phyloP scores from a whole-genome alignment of 2,113 vertebrate species.

The Oenanthe melanoleuca region DNA sequence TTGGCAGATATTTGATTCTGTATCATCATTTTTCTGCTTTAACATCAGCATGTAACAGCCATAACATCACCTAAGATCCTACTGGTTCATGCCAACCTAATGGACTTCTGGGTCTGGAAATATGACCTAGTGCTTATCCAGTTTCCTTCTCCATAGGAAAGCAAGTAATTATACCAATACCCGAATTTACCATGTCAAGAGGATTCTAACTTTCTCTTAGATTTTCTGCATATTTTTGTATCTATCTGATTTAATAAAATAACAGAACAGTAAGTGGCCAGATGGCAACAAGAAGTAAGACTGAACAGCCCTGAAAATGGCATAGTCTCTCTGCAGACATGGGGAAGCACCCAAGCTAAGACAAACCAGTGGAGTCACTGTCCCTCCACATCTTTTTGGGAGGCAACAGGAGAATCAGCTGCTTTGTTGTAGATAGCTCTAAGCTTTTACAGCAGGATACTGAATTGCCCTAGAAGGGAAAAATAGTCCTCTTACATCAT shows the following conservation, averaged over 20 bases:
- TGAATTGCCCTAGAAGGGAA: background rate
- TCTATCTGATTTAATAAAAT: background rate
- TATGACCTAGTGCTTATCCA: background rate
- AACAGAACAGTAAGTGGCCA: accelerated
- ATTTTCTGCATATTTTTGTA: background rate
- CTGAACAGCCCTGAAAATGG: background rate
- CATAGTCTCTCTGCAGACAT: accelerated
- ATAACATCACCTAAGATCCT: background rate
- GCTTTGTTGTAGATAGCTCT: background rate
- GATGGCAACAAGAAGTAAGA: background rate
- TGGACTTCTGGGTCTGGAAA: background rate
- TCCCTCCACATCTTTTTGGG: background rate
- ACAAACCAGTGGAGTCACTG: background rate
- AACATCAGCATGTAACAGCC: background rate
- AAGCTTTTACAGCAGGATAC: background rate
- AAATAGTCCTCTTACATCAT: background rate
- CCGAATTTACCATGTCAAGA: background rate
- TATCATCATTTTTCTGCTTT: background rate
- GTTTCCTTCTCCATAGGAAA: background rate
- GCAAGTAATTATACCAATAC: background rate
- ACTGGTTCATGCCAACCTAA: accelerated
- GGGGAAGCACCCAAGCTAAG: accelerated
- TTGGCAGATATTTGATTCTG: background rate
- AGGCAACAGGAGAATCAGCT: background rate
- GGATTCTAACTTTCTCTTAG: background rate